phyloP scores from a whole-genome alignment of 2,888 invertebrate species.

The Cantharis lateralis region DNA sequence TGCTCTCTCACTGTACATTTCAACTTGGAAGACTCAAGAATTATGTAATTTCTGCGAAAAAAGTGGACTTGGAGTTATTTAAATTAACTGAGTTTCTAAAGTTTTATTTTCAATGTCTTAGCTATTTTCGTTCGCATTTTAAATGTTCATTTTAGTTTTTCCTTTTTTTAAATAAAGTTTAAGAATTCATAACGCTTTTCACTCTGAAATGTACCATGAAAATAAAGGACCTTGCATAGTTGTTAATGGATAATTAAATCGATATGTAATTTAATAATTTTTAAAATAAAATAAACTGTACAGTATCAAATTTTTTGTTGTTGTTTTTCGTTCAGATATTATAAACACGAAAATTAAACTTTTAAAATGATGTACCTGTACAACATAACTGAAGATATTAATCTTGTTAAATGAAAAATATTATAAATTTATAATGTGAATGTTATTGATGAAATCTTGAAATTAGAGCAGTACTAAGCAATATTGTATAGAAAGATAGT shows the following conservation, averaged over 20 bases:
- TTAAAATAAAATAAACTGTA: neutral
- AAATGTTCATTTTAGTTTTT: neutral
- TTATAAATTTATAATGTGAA: neutral
- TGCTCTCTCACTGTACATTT: no score
- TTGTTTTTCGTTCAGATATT: neutral
- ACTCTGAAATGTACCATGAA: neutral
- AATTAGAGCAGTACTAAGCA: slow-evolving; percentile 33
- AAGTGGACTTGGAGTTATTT: neutral
- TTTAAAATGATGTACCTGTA: neutral
- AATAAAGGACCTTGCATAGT: neutral
- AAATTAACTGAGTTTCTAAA: neutral
- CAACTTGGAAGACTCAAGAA: neutral
- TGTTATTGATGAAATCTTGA: slow-evolving; percentile 20
- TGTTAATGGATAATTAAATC: neutral
- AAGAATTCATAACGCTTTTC: neutral
- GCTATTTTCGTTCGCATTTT: neutral
- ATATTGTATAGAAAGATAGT: slow-evolving; percentile 38
- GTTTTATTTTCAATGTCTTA: neutral
- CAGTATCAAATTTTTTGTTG: neutral
- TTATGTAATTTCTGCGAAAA: neutral
- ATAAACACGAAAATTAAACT: neutral
- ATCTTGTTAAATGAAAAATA: neutral
- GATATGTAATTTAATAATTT: neutral
- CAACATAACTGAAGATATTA: neutral
- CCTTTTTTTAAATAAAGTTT: neutral